These are phyloP conservation scores for Orthonevra nobilis DNA, from an alignment of 2,888 invertebrate species.

Conservation along the genomic window DNA sequence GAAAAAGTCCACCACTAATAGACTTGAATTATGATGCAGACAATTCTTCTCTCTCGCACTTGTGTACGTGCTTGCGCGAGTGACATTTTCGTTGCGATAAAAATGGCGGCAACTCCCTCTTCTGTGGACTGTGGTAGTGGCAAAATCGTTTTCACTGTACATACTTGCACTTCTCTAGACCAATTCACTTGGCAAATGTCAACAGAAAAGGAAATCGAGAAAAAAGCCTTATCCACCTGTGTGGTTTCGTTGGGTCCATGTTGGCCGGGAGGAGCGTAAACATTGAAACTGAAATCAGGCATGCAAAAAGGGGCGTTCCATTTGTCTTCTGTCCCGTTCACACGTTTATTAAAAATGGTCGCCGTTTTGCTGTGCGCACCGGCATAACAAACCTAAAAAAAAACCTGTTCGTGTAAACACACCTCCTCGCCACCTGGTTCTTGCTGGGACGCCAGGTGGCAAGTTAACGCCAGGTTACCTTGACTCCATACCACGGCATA, in stretches of 20 bases:
- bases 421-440: slow-evolving; percentile 58
- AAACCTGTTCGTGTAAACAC: slow-evolving; percentile 53
- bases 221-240: too few species aligned
- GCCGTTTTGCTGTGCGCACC: slow-evolving; percentile 38
- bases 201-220: slow-evolving; percentile 3
- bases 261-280: slow-evolving; percentile 35
- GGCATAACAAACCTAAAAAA: slow-evolving; percentile 6
- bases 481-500: slow-evolving; percentile 34
- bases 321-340: slow-evolving; percentile 23
- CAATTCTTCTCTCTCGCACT: slow-evolving; percentile 36
- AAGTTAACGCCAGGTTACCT: slow-evolving; percentile 55
- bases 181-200: slow-evolving; percentile 38
- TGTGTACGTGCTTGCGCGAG: slow-evolving; percentile 12
- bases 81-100: slow-evolving; percentile 35
- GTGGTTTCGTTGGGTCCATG: not conserved
- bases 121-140: not conserved
- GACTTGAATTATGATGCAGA: slow-evolving; percentile 21
- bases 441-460: slow-evolving; percentile 52
- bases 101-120: slow-evolving; percentile 55
- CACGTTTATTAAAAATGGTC: slow-evolving; percentile 58
- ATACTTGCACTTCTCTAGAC: not conserved
- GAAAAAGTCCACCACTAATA: slow-evolving; percentile 47
- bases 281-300: not conserved
- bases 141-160: not conserved
- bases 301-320: slow-evolving; percentile 33